Evolutionary conservation across 2,113 vertebrate genomes (phyloP), one percentile per base, ranked within the genome.

Genomic region (Lamprologus ornatipinnis): DNA sequence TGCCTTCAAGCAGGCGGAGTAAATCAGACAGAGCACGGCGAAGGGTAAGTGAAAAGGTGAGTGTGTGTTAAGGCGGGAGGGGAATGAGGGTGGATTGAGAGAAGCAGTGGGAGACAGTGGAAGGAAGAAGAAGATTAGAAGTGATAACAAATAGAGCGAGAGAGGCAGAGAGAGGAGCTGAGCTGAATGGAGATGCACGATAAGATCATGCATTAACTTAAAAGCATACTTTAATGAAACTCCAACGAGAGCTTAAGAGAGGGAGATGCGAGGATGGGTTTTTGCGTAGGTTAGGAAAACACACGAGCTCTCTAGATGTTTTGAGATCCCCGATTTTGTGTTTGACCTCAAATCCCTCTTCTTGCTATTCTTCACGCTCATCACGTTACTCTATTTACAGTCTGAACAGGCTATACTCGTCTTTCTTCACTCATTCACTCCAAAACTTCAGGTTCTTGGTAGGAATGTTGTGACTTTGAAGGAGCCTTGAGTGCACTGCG

Each of bases 191-290:
- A 88, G 89, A 79, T 81, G 90, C 26, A 2, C 14, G 95, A 96
- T 96, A 96, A 96, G 91, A 95, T 95, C 93, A 45, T 81, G 89
- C 94, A 90, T 94, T 90, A 92, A 93, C 92, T 95, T 95, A 93
- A 94, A 95, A 95, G 95, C 92, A 93, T 91, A 90, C 92, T 95
- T 95, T 93, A 92, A 94, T 96, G 86, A 96, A 95, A 95, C 83
- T 90, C 85, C 79, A 47, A 60, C 9, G 28, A 79, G 83, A 85
- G 91, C 86, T 92, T 88, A 84, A 68, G 80, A 85, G 73, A 88
- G 87, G 40, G 63, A 86, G 82, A 90, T 45, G 80, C 63, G 26
- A 47, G 53, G 79, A 70, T 83, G 51, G 90, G 60, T 78, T 87
- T 40, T 81, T 45, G 42, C 55, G 28, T 85, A 88, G 79, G 84